Conservation (phyloP, 2,113 vertebrate genomes). For the Limanda limanda region DNA sequence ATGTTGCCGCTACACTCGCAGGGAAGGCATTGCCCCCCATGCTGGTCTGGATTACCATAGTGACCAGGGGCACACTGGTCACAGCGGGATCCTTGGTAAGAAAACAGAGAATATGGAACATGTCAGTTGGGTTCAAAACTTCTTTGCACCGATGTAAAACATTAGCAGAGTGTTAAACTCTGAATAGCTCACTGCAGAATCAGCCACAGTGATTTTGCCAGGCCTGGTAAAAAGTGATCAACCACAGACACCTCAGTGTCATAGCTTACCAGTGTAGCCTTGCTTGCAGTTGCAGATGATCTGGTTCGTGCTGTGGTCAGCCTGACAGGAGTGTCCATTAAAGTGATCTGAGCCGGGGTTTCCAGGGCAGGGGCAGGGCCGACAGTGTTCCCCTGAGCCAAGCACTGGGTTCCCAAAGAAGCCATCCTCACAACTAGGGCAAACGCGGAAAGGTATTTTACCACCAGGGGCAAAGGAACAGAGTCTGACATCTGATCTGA, state of each 20-base stretch:
- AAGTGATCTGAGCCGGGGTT: constrained; percentile 84
- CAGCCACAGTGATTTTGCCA: background rate
- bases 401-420: constrained; percentile 88
- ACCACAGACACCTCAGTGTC: background rate
- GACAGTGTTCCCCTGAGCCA: constrained; percentile 88
- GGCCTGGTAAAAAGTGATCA: background rate
- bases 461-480: background rate
- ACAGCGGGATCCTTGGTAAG: constrained; percentile 83
- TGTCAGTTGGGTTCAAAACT: background rate
- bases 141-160: too few relatives aligned
- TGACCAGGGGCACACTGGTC: constrained; percentile 86
- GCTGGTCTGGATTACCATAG: constrained; percentile 81
- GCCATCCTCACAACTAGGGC: constrained; percentile 83
- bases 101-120: background rate
- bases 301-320: constrained; percentile 78
- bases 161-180: background rate
- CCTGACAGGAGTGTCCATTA: constrained; percentile 82
- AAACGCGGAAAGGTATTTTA: background rate
- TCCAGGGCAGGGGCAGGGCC: constrained; percentile 88
- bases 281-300: constrained; percentile 86
- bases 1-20: constrained; percentile 91
- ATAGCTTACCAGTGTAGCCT: constrained; percentile 85
- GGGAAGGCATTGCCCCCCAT: constrained; percentile 79
- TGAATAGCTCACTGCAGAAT: background rate
- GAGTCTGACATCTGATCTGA: background rate